Percentiles rank a stretch among this genome's conserved stretches.
phyloP scores from a whole-genome alignment of 1,140 invertebrate genomes.

The Drosophila pectinifera region DNA sequence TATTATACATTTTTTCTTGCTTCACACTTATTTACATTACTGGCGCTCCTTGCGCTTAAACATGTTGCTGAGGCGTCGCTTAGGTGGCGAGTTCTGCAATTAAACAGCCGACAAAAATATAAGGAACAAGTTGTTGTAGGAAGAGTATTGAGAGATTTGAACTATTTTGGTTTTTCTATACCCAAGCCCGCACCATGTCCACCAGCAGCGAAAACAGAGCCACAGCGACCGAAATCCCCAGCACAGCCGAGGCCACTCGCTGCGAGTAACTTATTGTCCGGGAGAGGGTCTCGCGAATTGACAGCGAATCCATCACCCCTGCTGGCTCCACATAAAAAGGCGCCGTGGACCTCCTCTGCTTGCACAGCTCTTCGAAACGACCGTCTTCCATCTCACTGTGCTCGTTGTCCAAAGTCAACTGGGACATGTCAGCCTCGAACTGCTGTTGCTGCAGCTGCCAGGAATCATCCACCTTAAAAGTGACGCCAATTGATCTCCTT shows the following conservation, averaged over 20 bases:
- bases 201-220: constrained; percentile 5
- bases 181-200: neutral
- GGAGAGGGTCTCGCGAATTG: neutral
- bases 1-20: neutral
- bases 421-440: constrained; percentile 34
- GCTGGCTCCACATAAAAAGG: constrained; percentile 47
- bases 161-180: constrained; percentile 8
- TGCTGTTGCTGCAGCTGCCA: constrained; percentile 27
- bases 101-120: constrained; percentile 21
- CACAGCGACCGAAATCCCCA: constrained; percentile 1
- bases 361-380: constrained; percentile 55
- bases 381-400: neutral
- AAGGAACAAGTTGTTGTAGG: neutral
- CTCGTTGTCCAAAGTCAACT: neutral
- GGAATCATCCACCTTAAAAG: constrained; percentile 25
- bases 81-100: constrained; percentile 81
- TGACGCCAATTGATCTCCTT: constrained; percentile 9
- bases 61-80: constrained; percentile 79
- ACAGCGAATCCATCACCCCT: neutral
- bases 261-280: constrained; percentile 5
- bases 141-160: neutral
- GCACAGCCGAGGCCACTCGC: neutral
- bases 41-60: constrained; percentile 74
- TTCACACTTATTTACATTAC: constrained; percentile 19
- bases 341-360: constrained; percentile 57